Evolutionary conservation across 1,140 invertebrate genomes (phyloP), one percentile per base, ranked within the genome.

Genomic region (Lucilia cuprina): DNA sequence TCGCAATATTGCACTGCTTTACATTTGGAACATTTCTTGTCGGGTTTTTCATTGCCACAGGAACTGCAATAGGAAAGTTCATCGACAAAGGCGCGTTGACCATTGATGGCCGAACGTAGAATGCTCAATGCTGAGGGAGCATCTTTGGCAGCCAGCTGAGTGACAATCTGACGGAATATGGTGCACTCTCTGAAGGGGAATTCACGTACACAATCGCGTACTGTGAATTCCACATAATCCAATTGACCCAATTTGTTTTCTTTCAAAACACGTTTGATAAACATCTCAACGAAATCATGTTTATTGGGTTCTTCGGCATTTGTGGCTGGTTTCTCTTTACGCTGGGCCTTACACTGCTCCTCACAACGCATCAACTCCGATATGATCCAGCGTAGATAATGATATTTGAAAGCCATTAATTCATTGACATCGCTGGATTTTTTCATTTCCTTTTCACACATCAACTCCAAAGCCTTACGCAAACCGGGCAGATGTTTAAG

Each of bases 1-100:
- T 98, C 96, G 92, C 99, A 99, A 90, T 99, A 99, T 86, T 96
- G 94, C 14, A 97, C 96, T 83, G 94, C 94, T 93, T 98, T 98
- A 91, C 98, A 99, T 89, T 96, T 96, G n/a, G 97, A 96, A 91
- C 98, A 99, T 91, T 98, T 97, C 89, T 98, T 99, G 10, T 94
- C 93, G 9, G 97, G 96, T 86, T 96, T 96, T 84, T 97, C 95
- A 88, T 98, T 95, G 0, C 96, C 95, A 91, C 98, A 99, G 0
- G 97, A 96, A 41, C 94, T 93, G 91, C 98, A 99, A 82, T 94
- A 93, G 41, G 94, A 92, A 10, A 93, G 92, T 70, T 95, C 94
- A 88, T 97, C 96, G 83, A 93, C 91, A 91, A 94, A 94, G 1
- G 95, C 96, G 87, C 95, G 92, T 87, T 97, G 96, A 10, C 98